Evolutionary conservation across 2,797 vertebrate species (phyloP).

Genomic region (Acanthopagrus latus): DNA sequence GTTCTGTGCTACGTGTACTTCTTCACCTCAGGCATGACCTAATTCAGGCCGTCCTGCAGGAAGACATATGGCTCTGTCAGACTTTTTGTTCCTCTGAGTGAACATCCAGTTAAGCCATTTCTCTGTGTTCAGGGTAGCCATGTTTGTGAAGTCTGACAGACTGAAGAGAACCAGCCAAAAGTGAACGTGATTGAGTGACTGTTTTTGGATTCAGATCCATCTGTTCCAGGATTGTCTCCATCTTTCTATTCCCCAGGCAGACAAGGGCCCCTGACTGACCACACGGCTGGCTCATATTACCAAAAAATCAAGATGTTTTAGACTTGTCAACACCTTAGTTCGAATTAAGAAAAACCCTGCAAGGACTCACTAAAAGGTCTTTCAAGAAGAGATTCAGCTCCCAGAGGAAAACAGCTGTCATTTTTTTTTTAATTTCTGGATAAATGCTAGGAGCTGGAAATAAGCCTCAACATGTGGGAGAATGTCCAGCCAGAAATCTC

Average conservation of each 20-base stretch:
- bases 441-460: constrained; percentile 68
- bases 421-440: constrained; percentile 79
- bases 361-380: constrained; percentile 54
- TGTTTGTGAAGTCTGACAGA: constrained; percentile 51
- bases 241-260: constrained; percentile 8
- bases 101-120: constrained; percentile 36
- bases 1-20: constrained; percentile 28
- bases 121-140: constrained; percentile 29
- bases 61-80: constrained; percentile 48
- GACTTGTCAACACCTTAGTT: constrained; percentile 58
- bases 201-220: constrained; percentile 37
- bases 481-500: constrained; percentile 71
- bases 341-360: constrained; percentile 39
- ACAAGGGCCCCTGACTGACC: constrained; percentile 28
- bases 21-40: constrained; percentile 13
- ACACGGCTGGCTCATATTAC: constrained; percentile 33
- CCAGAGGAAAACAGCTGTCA: constrained; percentile 81
- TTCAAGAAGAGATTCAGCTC: constrained; percentile 60
- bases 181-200: constrained; percentile 43
- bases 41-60: constrained; percentile 25
- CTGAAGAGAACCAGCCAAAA: constrained; percentile 47
- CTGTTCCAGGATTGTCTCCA: constrained; percentile 35
- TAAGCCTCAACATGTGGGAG: constrained; percentile 75
- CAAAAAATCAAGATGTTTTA: constrained; percentile 28
- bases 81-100: constrained; percentile 35